These are phyloP conservation scores for Cordilura impudica DNA, from an alignment of 2,888 invertebrate genomes.

Conservation along the genomic window DNA sequence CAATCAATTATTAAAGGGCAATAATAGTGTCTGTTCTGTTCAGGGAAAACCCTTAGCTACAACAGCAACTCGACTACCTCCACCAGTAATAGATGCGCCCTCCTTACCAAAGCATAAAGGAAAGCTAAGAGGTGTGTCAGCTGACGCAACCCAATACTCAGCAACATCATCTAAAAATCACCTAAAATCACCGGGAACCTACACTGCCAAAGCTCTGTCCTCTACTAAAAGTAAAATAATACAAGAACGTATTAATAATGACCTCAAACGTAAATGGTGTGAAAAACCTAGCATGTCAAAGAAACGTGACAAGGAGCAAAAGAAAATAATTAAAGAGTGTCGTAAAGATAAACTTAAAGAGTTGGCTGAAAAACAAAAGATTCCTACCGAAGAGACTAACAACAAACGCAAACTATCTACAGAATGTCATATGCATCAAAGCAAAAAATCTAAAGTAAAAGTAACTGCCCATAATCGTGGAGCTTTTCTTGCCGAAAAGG, in stretches of 20 bases:
- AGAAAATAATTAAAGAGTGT: constrained; percentile 65
- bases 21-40: too few species aligned
- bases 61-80: too few species aligned
- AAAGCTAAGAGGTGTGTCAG: constrained; percentile 70
- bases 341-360: constrained; percentile 72
- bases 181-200: neutral
- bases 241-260: constrained; percentile 42
- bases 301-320: constrained; percentile 62
- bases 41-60: neutral
- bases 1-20: neutral
- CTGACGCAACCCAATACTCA: constrained; percentile 23
- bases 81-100: constrained; percentile 71
- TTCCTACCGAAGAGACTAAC: constrained; percentile 49
- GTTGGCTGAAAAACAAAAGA: constrained; percentile 66
- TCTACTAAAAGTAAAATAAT: constrained; percentile 47
- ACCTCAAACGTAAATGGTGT: constrained; percentile 71
- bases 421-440: constrained; percentile 30
- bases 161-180: neutral
- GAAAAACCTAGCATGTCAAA: constrained; percentile 67
- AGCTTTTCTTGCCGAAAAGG: constrained; percentile 77
- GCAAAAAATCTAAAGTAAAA: constrained; percentile 78
- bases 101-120: constrained; percentile 70
- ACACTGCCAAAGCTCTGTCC: neutral
- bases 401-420: constrained; percentile 49
- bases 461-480: constrained; percentile 80